phyloP scores from a whole-genome alignment of 2,888 invertebrate genomes.

The Orthonychiurus folsomi region DNA sequence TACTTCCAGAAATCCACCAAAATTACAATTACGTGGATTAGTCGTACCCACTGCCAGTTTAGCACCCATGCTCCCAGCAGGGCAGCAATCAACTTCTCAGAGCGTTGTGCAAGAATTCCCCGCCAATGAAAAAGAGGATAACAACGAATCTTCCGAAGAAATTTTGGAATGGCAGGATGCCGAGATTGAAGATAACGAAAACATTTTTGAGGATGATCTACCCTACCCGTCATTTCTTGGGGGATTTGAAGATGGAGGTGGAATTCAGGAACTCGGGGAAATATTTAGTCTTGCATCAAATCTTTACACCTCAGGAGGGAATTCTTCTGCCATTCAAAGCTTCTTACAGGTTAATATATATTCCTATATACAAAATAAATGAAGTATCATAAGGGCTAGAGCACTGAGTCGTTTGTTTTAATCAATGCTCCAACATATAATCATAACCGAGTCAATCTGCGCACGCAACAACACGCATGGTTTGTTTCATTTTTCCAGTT shows the following conservation, averaged over 20 bases:
- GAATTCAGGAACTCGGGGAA: constrained; percentile 20
- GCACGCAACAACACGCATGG: too few species aligned
- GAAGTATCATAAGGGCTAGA: too few species aligned
- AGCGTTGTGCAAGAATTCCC: too few species aligned
- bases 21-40: constrained; percentile 1
- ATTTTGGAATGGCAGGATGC: too few species aligned
- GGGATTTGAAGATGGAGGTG: neutral
- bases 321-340: constrained; percentile 28
- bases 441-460: too few species aligned
- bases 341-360: constrained; percentile 23
- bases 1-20: neutral
- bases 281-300: constrained; percentile 33
- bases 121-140: too few species aligned
- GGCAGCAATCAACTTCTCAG: too few species aligned
- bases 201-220: constrained; percentile 12
- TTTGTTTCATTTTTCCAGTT: too few species aligned
- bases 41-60: neutral
- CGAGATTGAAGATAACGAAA: constrained; percentile 13
- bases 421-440: too few species aligned
- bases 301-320: constrained; percentile 33
- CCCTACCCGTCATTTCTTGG: neutral
- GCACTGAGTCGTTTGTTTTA: too few species aligned
- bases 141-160: too few species aligned
- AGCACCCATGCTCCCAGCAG: neutral
- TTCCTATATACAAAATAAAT: too few species aligned